Base-by-base conservation (phyloP, 2,113 vertebrate genomes). In the Orycteropus afer region DNA sequence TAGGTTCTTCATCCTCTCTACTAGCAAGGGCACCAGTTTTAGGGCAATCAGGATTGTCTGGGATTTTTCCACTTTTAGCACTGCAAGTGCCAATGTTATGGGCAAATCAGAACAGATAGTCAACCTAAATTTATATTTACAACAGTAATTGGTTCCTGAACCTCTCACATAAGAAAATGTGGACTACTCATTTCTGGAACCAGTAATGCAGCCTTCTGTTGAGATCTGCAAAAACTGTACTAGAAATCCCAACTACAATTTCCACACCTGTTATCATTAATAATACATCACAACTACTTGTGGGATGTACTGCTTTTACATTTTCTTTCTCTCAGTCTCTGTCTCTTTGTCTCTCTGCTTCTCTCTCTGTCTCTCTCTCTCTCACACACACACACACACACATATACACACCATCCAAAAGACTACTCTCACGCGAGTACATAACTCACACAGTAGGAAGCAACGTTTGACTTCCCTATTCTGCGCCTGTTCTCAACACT, bases 51-150 rank as follows among this genome's bases (percentile, higher is more conserved):
- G 13, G 7, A 90, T 90, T 95, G 14, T 23, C 45, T n/a, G 78
- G 49, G 7, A 95, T 9, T 80, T 83, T 79, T 42, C 23, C 17
- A 96, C 40, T 77, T 82, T 94, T 91, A 88, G 88, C 51, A 86
- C 10, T 55, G 49, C 85, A 96, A 83, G 17, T 45, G 10, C 32
- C 59, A 17, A 82, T 67, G 5, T 92, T 69, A 77, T 92, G 51
- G 80, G 29, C 8, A 93, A 84, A 57, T 8, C 13, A 73, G 17
- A 76, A 67, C 45, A 34, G 22, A 29, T 85, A 59, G 47, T 88
- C 42, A 55, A 65, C 27, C 7, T 65, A 83, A 87, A 27, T 81
- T 80, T 80, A 10, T 12, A 63, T 80, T 89, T 91, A 83, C 45
- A 82, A 65, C 11, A 90, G 4, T 79, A 89, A 78, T 49, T 93